Conservation (phyloP, 2,113 vertebrate species). For the Amblyopsis rosae region DNA sequence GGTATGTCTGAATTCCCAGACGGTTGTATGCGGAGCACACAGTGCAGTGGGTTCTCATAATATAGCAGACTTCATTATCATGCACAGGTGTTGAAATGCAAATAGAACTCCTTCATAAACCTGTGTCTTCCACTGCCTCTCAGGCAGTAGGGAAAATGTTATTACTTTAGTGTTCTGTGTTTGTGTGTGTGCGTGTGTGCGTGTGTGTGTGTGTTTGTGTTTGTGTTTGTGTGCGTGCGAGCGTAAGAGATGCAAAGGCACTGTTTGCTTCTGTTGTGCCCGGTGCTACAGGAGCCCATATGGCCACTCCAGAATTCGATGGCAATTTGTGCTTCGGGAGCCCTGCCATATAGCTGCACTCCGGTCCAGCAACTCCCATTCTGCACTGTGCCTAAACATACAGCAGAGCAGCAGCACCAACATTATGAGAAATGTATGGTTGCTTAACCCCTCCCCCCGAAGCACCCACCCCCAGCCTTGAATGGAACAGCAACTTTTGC, state of each 20-base stretch:
- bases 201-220: neutral
- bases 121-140: constrained; percentile 21
- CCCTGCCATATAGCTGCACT: constrained; percentile 27
- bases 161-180: constrained; percentile 1
- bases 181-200: neutral
- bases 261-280: constrained; percentile 10
- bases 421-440: constrained; percentile 30
- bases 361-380: constrained; percentile 22
- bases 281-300: constrained; percentile 29
- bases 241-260: constrained; percentile 18
- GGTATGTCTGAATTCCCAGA: constrained; percentile 28
- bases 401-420: constrained; percentile 23
- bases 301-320: constrained; percentile 32
- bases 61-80: constrained; percentile 40
- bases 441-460: constrained; percentile 34
- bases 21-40: constrained; percentile 8
- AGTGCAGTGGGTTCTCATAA: constrained; percentile 23
- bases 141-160: constrained; percentile 17
- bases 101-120: constrained; percentile 25
- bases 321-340: constrained; percentile 20
- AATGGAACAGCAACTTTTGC: constrained; percentile 27
- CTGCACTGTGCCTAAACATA: constrained; percentile 18
- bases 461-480: constrained; percentile 24
- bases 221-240: neutral
- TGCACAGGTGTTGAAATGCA: constrained; percentile 16